These are phyloP conservation scores for Pseudoips prasinana DNA, from an alignment of 2,888 invertebrate species.

Conservation along the genomic window DNA sequence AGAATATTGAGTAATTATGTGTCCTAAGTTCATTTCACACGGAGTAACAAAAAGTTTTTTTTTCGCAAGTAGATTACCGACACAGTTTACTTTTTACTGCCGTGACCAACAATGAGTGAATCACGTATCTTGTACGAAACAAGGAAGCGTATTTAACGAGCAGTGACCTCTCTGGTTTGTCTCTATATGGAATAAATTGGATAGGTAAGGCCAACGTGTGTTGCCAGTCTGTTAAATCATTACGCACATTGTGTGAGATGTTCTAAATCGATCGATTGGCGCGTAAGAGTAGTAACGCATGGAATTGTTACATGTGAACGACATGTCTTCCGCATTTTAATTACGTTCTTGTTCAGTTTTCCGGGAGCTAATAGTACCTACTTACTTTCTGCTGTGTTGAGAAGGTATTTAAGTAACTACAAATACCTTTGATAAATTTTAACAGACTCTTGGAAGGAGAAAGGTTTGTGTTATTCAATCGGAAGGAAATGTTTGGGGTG, in stretches of 20 bases:
- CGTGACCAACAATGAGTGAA: conserved; percentile 21
- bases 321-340: conserved; percentile 54
- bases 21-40: too few species aligned
- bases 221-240: conserved; percentile 31
- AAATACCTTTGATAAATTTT: too few species aligned
- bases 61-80: too few species aligned
- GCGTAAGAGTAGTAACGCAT: conserved; percentile 35
- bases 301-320: conserved; percentile 37
- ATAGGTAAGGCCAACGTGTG: conserved; percentile 55
- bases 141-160: conserved; percentile 45
- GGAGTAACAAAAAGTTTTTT: too few species aligned
- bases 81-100: conserved; percentile 7
- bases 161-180: conserved; percentile 45
- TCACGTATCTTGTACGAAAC: conserved; percentile 17
- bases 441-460: too few species aligned
- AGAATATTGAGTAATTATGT: too few species aligned
- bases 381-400: too few species aligned
- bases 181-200: conserved; percentile 58
- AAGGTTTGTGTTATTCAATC: too few species aligned
- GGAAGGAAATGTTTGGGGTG: too few species aligned
- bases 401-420: too few species aligned
- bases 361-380: conserved; percentile 45
- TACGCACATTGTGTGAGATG: conserved; percentile 31
- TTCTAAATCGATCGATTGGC: conserved; percentile 41
- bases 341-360: conserved; percentile 45